Evolutionary conservation across 2,797 vertebrate species (phyloP).

Genomic region (Avahi laniger): DNA sequence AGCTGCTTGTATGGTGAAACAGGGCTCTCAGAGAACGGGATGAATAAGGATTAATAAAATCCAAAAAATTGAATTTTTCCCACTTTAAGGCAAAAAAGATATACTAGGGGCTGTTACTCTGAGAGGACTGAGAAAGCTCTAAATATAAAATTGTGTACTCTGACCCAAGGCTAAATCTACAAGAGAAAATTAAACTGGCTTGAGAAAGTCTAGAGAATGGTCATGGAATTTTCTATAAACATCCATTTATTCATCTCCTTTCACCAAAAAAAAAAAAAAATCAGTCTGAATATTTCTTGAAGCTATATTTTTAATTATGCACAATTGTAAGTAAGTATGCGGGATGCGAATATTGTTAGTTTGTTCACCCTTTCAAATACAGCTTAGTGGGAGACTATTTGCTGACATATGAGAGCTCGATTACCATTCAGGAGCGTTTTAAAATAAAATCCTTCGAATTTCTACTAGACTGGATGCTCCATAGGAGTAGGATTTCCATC

Average conservation of each 20-base stretch:
- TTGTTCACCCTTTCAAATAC: not conserved
- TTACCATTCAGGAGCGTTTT: not conserved
- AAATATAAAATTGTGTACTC: not conserved
- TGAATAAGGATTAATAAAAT: not conserved
- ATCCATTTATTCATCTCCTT: not conserved
- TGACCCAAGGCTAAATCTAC: not conserved
- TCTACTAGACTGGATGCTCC: not conserved
- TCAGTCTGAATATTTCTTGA: constrained; percentile 35
- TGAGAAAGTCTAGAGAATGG: not conserved
- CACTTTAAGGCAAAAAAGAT: not conserved
- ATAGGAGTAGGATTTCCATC: not conserved
- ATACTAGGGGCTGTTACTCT: not conserved
- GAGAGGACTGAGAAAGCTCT: not conserved
- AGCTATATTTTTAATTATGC: not conserved
- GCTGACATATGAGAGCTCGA: not conserved
- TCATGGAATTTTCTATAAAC: not conserved
- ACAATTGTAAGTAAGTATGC: not conserved
- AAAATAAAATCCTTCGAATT: constrained; percentile 2
- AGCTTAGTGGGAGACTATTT: not conserved
- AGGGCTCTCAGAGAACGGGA: not conserved
- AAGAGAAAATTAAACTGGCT: not conserved
- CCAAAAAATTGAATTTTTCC: not conserved
- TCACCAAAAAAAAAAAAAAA: not conserved
- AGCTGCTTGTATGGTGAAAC: not conserved
- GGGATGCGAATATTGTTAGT: not conserved